These are phyloP conservation scores for Hyla sarda DNA, from an alignment of 2,113 vertebrate genomes.

Conservation along the genomic window DNA sequence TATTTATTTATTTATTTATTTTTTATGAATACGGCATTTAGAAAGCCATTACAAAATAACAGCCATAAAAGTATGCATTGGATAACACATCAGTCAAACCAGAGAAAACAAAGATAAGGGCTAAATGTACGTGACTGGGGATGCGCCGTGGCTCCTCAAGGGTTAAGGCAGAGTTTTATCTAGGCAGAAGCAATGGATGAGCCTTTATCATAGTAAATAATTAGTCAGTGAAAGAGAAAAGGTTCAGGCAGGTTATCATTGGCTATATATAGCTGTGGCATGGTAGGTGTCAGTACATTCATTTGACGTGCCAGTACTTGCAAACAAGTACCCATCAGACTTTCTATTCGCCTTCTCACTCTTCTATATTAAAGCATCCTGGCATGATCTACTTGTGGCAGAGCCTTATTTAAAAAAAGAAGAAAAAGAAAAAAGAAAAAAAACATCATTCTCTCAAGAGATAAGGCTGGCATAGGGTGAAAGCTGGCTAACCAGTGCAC, in stretches of 20 bases:
- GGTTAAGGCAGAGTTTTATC: conserved; percentile 56
- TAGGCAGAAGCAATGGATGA: conserved; percentile 51
- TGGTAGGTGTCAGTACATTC: conserved; percentile 40
- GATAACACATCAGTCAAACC: conserved; percentile 40
- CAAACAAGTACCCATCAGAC: neutral
- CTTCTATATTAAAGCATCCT: neutral
- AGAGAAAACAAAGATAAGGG: conserved; percentile 34
- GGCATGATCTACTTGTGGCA: neutral
- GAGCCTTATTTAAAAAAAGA: neutral
- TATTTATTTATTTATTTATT: neutral
- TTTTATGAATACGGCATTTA: neutral
- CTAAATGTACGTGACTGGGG: neutral
- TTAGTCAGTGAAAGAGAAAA: conserved; percentile 56
- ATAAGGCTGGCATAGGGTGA: conserved; percentile 9
- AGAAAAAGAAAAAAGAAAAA: neutral
- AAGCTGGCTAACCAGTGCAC: neutral
- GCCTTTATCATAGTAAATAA: conserved; percentile 61
- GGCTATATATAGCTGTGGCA: conserved; percentile 62
- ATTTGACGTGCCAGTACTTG: conserved; percentile 16
- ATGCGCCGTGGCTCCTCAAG: neutral
- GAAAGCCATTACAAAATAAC: neutral
- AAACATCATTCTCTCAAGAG: neutral
- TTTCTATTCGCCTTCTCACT: neutral
- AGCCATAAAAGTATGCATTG: neutral
- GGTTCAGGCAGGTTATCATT: conserved; percentile 65